Evolutionary conservation across 2,797 vertebrate species (phyloP).

Genomic region (Intellagama lesueurii): DNA sequence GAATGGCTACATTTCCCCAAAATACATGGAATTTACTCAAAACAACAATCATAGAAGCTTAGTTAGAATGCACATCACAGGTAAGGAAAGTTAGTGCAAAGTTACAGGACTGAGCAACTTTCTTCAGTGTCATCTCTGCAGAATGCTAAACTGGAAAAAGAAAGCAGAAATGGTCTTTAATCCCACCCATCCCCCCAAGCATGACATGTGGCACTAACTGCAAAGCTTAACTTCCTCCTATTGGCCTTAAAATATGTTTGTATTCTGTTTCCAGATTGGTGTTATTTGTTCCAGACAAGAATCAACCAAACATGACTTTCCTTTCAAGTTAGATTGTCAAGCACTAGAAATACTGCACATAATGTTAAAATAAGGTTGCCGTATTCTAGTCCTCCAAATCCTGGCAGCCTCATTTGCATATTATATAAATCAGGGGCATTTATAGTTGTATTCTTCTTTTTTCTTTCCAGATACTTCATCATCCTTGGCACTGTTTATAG

Average conservation of each 20-base stretch:
- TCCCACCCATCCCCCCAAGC: not conserved
- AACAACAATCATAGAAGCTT: not conserved
- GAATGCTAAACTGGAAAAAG: not conserved
- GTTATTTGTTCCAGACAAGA: not conserved
- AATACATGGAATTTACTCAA: not conserved
- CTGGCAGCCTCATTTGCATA: no score
- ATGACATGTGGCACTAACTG: not conserved
- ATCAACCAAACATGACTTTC: not conserved
- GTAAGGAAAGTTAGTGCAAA: not conserved
- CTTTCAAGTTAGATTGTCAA: not conserved
- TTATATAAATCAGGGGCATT: no score
- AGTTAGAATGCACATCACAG: not conserved
- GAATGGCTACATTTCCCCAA: not conserved
- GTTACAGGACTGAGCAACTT: not conserved
- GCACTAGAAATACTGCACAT: not conserved
- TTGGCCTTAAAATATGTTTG: not conserved
- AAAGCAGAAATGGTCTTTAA: not conserved
- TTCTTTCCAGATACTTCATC: no score
- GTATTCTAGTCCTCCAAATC: no score
- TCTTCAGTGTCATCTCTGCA: no score
- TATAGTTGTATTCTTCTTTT: no score
- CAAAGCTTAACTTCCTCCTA: not conserved
- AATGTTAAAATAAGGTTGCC: no score
- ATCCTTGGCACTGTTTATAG: no score
- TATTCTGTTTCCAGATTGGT: not conserved